phyloP scores from a whole-genome alignment of 1,140 invertebrate species.

The Ceratina australensis region DNA sequence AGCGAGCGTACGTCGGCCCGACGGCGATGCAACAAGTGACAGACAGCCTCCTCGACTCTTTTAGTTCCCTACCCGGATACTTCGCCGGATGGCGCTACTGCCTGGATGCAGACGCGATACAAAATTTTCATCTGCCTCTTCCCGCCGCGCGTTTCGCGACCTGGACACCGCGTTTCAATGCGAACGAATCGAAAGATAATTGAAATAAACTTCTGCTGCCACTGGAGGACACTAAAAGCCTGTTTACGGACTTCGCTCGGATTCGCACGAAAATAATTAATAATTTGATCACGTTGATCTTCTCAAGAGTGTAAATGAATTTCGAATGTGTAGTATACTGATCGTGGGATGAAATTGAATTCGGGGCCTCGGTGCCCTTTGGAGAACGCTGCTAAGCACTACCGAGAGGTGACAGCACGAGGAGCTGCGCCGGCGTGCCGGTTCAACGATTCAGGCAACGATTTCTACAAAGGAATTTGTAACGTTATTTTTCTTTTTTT shows the following conservation, averaged over 20 bases:
- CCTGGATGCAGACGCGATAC: background rate
- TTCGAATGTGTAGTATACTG: no score
- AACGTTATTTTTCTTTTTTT: background rate
- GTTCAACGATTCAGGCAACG: background rate
- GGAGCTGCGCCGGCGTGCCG: background rate
- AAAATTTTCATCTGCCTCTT: background rate
- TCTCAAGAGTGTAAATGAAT: no score
- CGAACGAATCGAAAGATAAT: background rate
- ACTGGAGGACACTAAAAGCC: background rate
- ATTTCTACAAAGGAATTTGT: constrained; percentile 11
- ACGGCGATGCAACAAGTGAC: constrained; percentile 64
- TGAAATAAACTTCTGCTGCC: background rate
- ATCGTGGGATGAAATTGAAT: no score
- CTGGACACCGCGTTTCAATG: background rate
- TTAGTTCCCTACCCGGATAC: constrained; percentile 33
- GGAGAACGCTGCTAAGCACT: background rate
- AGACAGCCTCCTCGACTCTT: constrained; percentile 36
- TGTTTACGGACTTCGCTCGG: background rate
- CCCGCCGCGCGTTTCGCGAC: background rate
- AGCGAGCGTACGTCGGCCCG: constrained; percentile 42
- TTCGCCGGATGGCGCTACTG: constrained; percentile 44
- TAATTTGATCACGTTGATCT: no score
- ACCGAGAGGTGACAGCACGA: constrained; percentile 45
- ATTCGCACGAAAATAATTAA: no score
- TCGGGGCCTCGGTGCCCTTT: no score